Evolutionary conservation across 2,113 vertebrate genomes (phyloP), one percentile per base, ranked within the genome.

Genomic region (Seriola dumerili): DNA sequence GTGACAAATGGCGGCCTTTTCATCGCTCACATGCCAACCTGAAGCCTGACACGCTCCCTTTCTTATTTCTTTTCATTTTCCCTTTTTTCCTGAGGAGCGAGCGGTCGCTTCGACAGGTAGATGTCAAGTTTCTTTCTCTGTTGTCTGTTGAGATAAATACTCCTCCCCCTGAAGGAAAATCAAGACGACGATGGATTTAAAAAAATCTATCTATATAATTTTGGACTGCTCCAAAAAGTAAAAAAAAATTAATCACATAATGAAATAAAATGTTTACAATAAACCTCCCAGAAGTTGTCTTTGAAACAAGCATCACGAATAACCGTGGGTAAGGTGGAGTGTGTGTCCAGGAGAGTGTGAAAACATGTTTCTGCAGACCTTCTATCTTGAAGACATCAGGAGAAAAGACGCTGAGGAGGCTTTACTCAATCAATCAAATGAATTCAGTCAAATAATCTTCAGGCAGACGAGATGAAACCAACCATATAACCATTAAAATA

Each of bases 1-100:
- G 78, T 77, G 90, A 88, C 85, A 86, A 86, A 78, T 78, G 75
- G 48, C 77, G 71, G 77, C 83, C 78, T 87, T 81, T 80, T 89
- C 84, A 78, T 84, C 69, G 54, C 83, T 81, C 77, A 40, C 80
- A 87, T 59, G 84, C 78, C 86, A 79, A 85, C 85, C 86, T 83
- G 87, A 76, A 80, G 80, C 80, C 82, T 83, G 87, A 81, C 89
- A 84, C 77, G 5, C 69, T 85, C 86, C 63, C 83, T 76, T 55
- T 72, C 70, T 72, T 14, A 32, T 70, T 61, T 70, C 78, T 71
- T 83, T 85, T 78, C 32, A 70, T 78, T 77, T 40, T 19, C 8
- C 5, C 4, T 61, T 66, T 75, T 63, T n/a, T 23, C 40, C 40
- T 13, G 25, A 9, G 23, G 8, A 73, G 72, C 3, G 29, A 40